Evolutionary conservation across 2,888 invertebrate genomes (phyloP), one percentile per base, ranked within the genome.

Genomic region (Autographa gamma): DNA sequence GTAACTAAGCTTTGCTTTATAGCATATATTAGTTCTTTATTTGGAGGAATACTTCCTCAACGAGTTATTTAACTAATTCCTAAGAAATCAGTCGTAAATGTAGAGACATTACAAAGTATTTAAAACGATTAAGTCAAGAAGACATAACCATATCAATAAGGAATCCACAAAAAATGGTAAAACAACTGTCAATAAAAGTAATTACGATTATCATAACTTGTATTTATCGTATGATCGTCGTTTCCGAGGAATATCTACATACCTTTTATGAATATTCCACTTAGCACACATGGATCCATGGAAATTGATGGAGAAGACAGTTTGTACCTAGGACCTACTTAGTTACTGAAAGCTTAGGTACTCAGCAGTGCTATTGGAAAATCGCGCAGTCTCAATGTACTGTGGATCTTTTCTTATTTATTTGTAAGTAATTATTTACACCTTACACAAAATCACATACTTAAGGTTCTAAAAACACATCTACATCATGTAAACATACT

Each of bases 181-280:
- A 31, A 41, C 5, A 16, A 14, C 18, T 16, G 31, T 64, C 63
- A 71, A 74, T 77, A 78, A 64, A 65, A 66, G 69, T 66, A 69
- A 69, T 64, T 59, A 18, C 48, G 41, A 77, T 77, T 78, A 77
- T 77, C 77, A 77, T 77, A 77, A 77, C 77, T 56, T 64, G 78
- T 69, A 77, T 70, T 77, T 77, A 78, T 77, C 68, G 70, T 68
- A 78, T 58, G 74, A 52, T 48, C 59, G 34, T 43, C 59, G 52
- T 67, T 60, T 48, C 48, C 32, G 16, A 61, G 60, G 31, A 41
- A 68, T 54, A 71, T 71, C 66, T 77, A 70, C 78, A 68, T 71
- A 60, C 77, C 77, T 74, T 77, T 60, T 74, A 59, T 69, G 68
- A 78, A 69, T 77, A 68, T 74, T 78, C 68, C 63, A 16, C 19